Percentiles rank a stretch among this genome's conserved stretches.
Evolutionary conservation across 1,140 invertebrate genomes (phyloP).

Genomic region (Apolygus lucorum): DNA sequence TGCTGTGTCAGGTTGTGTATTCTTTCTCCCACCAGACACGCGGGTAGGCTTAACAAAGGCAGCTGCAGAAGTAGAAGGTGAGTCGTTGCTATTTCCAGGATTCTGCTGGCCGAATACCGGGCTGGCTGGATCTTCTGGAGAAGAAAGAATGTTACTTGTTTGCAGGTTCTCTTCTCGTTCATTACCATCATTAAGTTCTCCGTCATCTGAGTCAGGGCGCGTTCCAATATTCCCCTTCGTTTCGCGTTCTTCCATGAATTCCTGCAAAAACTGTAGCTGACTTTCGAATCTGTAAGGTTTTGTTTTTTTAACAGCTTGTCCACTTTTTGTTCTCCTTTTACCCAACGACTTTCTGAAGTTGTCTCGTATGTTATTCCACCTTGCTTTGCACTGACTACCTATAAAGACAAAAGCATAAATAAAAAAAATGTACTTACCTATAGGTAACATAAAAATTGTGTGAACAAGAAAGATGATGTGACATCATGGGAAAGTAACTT

Average conservation of each 20-base stretch:
- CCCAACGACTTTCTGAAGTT: background rate
- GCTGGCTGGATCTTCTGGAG: background rate
- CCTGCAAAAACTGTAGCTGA: constrained; percentile 5
- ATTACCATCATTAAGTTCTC: background rate
- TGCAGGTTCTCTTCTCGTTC: too few relatives aligned
- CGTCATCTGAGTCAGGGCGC: too few relatives aligned
- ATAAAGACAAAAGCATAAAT: constrained; percentile 2
- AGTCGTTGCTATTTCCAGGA: background rate
- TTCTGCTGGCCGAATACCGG: background rate
- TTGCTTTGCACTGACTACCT: background rate
- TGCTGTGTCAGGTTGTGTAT: background rate
- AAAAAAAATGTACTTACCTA: constrained; percentile 3
- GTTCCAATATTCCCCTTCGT: background rate
- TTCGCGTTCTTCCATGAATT: background rate
- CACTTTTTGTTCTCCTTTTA: constrained; percentile 11
- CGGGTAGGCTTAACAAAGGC: background rate
- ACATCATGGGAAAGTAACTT: too few relatives aligned
- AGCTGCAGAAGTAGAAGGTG: background rate
- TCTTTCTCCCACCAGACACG: too few relatives aligned
- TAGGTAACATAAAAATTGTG: too few relatives aligned
- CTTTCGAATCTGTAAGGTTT: background rate
- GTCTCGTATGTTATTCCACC: background rate
- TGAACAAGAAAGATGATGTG: too few relatives aligned
- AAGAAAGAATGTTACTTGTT: too few relatives aligned
- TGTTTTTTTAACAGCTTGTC: background rate